Conservation (phyloP, 2,113 vertebrate genomes). For the Mola mola region DNA sequence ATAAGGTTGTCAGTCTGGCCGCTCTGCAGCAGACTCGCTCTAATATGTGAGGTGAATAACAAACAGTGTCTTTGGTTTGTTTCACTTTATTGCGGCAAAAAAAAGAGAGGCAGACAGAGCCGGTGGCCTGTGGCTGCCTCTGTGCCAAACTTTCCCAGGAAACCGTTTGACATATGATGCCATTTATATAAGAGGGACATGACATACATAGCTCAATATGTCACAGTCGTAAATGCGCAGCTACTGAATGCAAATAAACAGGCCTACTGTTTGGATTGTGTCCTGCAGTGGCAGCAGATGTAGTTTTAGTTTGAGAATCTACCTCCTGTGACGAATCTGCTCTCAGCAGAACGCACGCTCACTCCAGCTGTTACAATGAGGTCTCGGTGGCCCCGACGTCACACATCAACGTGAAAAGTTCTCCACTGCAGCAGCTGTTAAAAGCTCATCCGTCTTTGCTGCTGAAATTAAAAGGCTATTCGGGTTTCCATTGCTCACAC, state of each 20-base stretch:
- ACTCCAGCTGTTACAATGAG: background rate
- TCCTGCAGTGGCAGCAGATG: conserved; percentile 1
- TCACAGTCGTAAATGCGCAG: no score
- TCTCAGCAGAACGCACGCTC: background rate
- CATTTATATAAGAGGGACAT: no score
- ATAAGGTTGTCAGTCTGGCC: conserved; percentile 43
- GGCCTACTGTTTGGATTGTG: background rate
- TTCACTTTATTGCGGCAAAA: conserved; percentile 2
- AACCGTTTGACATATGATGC: no score
- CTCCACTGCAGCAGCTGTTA: conserved; percentile 26
- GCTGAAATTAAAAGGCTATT: no score
- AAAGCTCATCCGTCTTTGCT: no score
- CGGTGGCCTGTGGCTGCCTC: no score
- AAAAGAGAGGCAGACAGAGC: background rate
- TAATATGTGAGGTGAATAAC: conserved; percentile 48
- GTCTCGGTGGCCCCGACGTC: conserved; percentile 1
- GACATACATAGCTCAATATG: no score
- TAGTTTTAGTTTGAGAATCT: background rate
- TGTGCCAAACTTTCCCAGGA: no score
- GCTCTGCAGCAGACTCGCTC: conserved; percentile 17
- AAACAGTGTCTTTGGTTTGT: conserved; percentile 22
- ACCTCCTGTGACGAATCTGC: no score
- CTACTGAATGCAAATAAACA: no score
- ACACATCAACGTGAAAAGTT: conserved; percentile 2
- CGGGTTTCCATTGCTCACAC: no score